Conservation (phyloP, 2,113 vertebrate genomes). For the Anthoscopus minutus region DNA sequence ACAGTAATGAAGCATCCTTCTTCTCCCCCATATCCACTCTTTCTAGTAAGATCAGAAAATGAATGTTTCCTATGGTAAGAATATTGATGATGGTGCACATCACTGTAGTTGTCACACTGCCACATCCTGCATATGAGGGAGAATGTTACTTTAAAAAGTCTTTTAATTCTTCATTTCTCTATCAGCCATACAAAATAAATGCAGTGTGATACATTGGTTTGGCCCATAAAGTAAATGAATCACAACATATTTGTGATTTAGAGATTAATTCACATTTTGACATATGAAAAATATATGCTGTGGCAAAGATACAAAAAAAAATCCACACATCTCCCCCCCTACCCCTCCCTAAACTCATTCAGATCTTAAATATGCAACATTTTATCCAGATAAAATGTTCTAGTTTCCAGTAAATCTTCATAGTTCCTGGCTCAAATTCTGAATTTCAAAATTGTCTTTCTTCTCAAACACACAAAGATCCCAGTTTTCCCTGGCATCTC, state of each 20-base stretch:
- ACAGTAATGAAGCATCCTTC: not conserved
- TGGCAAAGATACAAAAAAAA: not conserved
- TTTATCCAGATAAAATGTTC: not conserved
- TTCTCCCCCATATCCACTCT: not conserved
- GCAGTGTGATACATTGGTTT: not conserved
- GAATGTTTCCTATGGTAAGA: not conserved
- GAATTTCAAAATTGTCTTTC: not conserved
- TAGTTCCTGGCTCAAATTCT: not conserved
- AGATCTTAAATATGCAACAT: not conserved
- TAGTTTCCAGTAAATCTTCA: not conserved
- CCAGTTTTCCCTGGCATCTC: not conserved
- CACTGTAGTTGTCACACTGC: not conserved
- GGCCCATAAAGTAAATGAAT: not conserved
- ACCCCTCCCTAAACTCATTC: not conserved
- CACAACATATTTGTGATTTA: not conserved
- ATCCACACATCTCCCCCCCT: not conserved
- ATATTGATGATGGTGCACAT: not conserved
- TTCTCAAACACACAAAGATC: not conserved
- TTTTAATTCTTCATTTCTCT: not conserved
- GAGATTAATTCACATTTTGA: not conserved
- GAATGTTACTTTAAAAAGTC: not conserved
- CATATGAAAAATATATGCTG: not conserved
- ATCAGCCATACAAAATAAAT: not conserved
- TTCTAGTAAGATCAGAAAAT: not conserved
- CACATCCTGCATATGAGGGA: not conserved